Base-by-base conservation (phyloP, 2,113 vertebrate genomes). In the Harpagus bidentatus region DNA sequence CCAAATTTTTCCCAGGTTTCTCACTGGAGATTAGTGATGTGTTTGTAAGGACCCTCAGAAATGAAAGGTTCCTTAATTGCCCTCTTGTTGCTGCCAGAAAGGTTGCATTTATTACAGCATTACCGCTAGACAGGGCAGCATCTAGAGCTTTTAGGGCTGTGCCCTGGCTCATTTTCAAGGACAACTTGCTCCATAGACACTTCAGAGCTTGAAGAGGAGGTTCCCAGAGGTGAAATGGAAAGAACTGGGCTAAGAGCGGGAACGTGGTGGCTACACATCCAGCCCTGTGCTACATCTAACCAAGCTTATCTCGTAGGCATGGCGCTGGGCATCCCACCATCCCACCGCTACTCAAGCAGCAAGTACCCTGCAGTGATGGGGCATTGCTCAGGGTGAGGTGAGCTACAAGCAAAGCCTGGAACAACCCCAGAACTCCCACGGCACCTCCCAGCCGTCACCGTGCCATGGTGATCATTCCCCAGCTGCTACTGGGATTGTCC, bases 111-210 rank as follows among this genome's bases (percentile, higher is more conserved):
- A 82, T 82, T 87, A 25, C 42, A 74, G 69, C 50, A 70, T 65
- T 71, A 70, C 21, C n/a, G 10, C 0, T 40, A 7, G 36, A 10
- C 20, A 31, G 36, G 31, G 36, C 53, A 83, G 43, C 32, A 82
- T 25, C 59, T 36, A 70, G 45, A 86, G 53, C 11, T 86, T 86
- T 58, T 23, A 42, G 31, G 53, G 25, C 22, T 71, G 22, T 79
- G 47, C 16, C n/a, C 38, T 79, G 55, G 47, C 82, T 90, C 45
- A 53, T 86, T 94, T 88, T 69, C 91, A 83, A 73, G 72, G 40
- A 77, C 34, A 40, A 16, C 28, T 56, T 63, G 22, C 45, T 91
- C 67, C 34, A 52, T 0, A 74, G 61, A 79, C 38, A 42, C 17
- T 63, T 89, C 72, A 65, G 71, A 73, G 26, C 58, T 67, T 61